Percentiles rank a stretch among this genome's conserved stretches.
phyloP scores from a whole-genome alignment of 92 coral and sea anemone genomes.

The Ricordea florida region DNA sequence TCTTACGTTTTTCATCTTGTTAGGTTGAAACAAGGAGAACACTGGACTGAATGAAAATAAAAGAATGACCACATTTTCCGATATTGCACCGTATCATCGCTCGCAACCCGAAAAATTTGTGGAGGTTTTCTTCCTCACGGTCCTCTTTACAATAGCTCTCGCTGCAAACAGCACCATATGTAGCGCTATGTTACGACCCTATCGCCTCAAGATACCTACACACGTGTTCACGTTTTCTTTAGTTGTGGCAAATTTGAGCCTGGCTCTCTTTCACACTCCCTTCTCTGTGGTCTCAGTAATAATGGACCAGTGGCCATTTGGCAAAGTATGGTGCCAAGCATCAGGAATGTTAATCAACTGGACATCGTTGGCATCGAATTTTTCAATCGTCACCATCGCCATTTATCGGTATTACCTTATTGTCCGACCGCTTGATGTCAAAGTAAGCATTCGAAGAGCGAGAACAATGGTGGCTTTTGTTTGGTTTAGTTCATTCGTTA shows the following conservation, averaged over 20 bases:
- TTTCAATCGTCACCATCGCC: constrained; percentile 75
- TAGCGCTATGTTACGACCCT: constrained; percentile 51
- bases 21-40: no score
- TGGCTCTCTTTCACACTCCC: constrained; percentile 67
- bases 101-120: constrained; percentile 51
- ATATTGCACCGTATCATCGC: no score
- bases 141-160: constrained; percentile 69
- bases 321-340: constrained; percentile 66
- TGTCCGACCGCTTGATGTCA: constrained; percentile 80
- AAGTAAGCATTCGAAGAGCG: constrained; percentile 70
- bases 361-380: constrained; percentile 77
- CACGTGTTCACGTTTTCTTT: constrained; percentile 67
- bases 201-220: constrained; percentile 67
- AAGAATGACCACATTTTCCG: no score
- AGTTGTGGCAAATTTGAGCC: constrained; percentile 56
- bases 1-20: no score
- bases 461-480: constrained; percentile 73
- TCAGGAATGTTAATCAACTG: constrained; percentile 70
- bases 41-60: no score
- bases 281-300: constrained; percentile 67
- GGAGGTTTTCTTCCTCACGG: constrained; percentile 55
- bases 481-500: constrained; percentile 77
- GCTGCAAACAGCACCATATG: constrained; percentile 71
- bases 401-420: constrained; percentile 88
- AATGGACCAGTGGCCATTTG: constrained; percentile 86